Base-by-base conservation (phyloP, 2,113 vertebrate species). In the Pangasianodon gigas region DNA sequence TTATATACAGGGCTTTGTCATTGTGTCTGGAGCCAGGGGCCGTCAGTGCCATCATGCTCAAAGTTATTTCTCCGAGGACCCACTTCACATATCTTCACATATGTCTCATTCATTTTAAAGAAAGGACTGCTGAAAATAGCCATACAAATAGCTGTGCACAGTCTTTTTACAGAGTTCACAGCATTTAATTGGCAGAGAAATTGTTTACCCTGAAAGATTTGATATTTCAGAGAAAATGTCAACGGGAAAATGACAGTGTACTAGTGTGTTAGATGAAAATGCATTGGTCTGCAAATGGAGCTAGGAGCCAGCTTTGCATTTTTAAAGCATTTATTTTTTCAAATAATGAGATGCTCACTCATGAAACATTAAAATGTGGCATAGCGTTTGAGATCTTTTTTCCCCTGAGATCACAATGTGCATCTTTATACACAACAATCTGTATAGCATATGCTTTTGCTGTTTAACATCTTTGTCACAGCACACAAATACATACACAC, bases 1-100 rank as follows among this genome's bases (percentile, higher is more conserved):
- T 93, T 77, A 90, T 80, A 89, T 89, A 84, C 88, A 71, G 29
- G 84, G 48, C 85, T 87, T 91, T 87, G 88, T 89, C 87, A 87
- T 90, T 74, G 89, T 85, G 83, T 88, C 89, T 62, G 24, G 83
- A 69, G 67, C 80, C 87, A 37, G 44, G 69, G 77, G 84, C 84
- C 32, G 32, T 77, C 87, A 74, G 67, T 85, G 86, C 84, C 89
- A 84, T 58, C 62, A 67, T 10, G 32, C 79, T 80, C 58, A 65
- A 21, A 74, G 52, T 48, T 85, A 85, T 91, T 89, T 60, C 80
- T 87, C 87, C 9, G 37, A 92, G 84, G 79, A 65, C 80, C 54
- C 82, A 86, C 71, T 91, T 90, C n/a, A 26, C 37, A 37, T 41
- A 54, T 26, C 77, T 77, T 46, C 86, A 87, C 87, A 90, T 88